Evolutionary conservation across 2,888 invertebrate genomes (phyloP), one percentile per base, ranked within the genome.

Genomic region (Pollenia labialis): DNA sequence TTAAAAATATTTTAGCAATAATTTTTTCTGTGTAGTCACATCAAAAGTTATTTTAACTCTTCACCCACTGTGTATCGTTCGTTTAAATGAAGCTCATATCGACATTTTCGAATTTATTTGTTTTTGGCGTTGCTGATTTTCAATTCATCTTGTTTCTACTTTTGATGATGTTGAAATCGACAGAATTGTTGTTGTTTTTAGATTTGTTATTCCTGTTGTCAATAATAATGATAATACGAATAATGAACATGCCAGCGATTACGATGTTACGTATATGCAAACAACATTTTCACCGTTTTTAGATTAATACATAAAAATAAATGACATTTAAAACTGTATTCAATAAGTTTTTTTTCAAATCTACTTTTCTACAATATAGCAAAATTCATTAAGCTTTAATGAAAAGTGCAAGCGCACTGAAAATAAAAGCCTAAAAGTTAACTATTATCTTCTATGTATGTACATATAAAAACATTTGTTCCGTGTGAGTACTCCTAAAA

Each of bases 261-360:
- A 58, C 32, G 11, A 46, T 54, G 56, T 48, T 0, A 32, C 32
- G 32, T 77, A 48, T 14, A 77, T 58, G 44, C 48, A 16, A 40
- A 40, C 48, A 68, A 54, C 66, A 2, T 32, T 32, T 77, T 62
- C 11, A 10, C 42, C 18, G 50, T 52, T 42, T 7, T 48, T 50
- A n/a, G 48, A 74, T 48, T n/a, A 48, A 46, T 48, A 32, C 16
- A 32, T 48, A 32, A 4, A 58, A 16, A 60, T 23, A 68, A 16
- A 9, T 77, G 32, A 77, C 56, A 77, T 60, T 40, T 54, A 56
- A 50, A 66, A 77, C 48, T 18, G 46, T 32, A 46, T 54, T 40
- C 12, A 46, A 62, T 18, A 54, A 42, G 16, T 8, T 50, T 68
- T 46, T 18, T 1, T 54, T 23, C 23, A 4, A 71, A 16, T 8